Evolutionary conservation across 2,888 invertebrate species (phyloP).

Genomic region (Bibio marci): DNA sequence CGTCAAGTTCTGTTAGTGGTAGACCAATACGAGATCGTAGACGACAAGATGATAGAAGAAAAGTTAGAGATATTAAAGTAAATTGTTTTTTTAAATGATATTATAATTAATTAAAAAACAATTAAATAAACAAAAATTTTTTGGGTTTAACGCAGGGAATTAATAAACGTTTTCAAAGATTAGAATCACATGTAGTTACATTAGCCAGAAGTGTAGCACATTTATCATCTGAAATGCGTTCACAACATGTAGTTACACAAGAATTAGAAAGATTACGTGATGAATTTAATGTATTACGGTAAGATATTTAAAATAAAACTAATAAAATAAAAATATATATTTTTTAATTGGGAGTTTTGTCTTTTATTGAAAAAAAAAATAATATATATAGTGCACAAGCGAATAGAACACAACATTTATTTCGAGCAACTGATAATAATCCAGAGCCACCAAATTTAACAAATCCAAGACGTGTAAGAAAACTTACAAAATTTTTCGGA

Average conservation of each 20-base stretch:
- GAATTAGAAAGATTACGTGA: constrained; percentile 76
- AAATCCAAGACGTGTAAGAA: constrained; percentile 72
- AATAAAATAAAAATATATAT: neutral
- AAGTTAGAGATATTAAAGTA: constrained; percentile 53
- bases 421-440: constrained; percentile 23
- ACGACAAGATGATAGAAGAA: constrained; percentile 53
- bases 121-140: too few relatives aligned
- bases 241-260: constrained; percentile 75
- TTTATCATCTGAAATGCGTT: constrained; percentile 78
- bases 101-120: too few relatives aligned
- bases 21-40: constrained; percentile 57
- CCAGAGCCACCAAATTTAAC: constrained; percentile 55
- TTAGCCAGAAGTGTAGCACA: constrained; percentile 80
- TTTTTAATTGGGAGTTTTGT: too few relatives aligned
- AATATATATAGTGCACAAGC: constrained; percentile 7
- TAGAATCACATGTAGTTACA: constrained; percentile 84
- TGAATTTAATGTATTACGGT: constrained; percentile 44
- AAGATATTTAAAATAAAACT: constrained; percentile 1
- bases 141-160: constrained; percentile 40
- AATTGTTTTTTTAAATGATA: constrained; percentile 4
- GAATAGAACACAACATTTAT: constrained; percentile 9
- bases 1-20: constrained; percentile 67
- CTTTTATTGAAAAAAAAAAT: neutral
- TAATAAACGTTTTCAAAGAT: constrained; percentile 70
- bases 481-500: constrained; percentile 85